Evolutionary conservation across 2,888 invertebrate genomes (phyloP).

Genomic region (Cephonodes hylas): DNA sequence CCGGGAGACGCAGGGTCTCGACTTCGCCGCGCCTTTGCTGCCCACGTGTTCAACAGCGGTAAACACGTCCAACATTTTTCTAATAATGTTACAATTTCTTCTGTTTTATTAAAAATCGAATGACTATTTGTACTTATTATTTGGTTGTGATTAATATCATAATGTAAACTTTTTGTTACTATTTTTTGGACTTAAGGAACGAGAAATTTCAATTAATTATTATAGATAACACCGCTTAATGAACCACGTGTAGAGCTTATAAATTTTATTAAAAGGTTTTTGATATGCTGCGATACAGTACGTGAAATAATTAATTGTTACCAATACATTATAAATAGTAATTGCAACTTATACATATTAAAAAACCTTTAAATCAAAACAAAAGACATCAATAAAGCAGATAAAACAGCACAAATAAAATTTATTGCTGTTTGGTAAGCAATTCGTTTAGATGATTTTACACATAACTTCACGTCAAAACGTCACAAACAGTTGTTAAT

Average conservation of each 20-base stretch:
- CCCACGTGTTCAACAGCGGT: constrained; percentile 10
- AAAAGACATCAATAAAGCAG: background rate
- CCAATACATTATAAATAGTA: background rate
- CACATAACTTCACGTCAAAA: constrained; percentile 69
- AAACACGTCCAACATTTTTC: constrained; percentile 10
- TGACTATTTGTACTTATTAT: too few species aligned
- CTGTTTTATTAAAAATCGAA: background rate
- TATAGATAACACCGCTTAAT: too few species aligned
- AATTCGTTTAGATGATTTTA: constrained; percentile 45
- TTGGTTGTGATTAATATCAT: too few species aligned
- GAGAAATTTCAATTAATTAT: too few species aligned
- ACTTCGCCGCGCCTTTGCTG: constrained; percentile 40
- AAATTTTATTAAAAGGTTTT: too few species aligned
- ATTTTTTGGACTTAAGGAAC: too few species aligned
- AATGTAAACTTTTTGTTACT: too few species aligned
- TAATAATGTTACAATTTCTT: constrained; percentile 27
- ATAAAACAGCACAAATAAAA: background rate
- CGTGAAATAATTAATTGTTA: too few species aligned
- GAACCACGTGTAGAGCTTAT: too few species aligned
- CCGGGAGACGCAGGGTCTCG: constrained; percentile 50
- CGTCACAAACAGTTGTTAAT: constrained; percentile 75
- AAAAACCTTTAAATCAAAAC: background rate
- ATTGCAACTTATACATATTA: background rate
- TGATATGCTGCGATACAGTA: too few species aligned
- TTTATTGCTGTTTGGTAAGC: background rate